Conservation (phyloP, 2,797 vertebrate species). For the Phataginus tricuspis region DNA sequence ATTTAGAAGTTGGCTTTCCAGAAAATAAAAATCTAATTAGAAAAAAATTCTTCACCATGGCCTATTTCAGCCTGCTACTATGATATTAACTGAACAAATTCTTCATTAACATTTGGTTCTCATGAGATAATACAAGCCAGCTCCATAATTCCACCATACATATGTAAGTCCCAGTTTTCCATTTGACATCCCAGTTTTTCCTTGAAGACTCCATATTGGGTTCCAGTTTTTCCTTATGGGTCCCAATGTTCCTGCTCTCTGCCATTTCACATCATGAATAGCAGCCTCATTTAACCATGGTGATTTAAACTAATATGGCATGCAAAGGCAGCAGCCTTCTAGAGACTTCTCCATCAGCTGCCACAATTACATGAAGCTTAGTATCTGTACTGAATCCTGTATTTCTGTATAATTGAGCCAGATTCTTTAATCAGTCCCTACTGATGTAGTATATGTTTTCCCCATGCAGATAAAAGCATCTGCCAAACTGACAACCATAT, state of each 20-base stretch:
- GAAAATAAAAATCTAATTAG: background rate
- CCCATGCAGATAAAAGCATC: background rate
- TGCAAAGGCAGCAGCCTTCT: background rate
- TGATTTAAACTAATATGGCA: background rate
- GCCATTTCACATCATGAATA: background rate
- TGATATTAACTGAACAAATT: background rate
- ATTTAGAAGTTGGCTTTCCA: background rate
- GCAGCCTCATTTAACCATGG: background rate
- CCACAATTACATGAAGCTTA: background rate
- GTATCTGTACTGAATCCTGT: background rate
- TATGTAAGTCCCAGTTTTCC: background rate
- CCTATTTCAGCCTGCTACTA: background rate
- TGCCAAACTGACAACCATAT: background rate
- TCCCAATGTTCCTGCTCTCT: background rate
- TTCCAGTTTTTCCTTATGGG: background rate
- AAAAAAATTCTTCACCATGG: background rate
- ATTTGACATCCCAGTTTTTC: background rate
- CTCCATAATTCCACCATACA: background rate
- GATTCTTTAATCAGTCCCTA: background rate
- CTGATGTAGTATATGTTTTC: background rate
- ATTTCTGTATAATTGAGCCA: background rate
- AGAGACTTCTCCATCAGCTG: background rate
- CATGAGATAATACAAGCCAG: background rate
- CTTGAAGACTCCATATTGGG: background rate
- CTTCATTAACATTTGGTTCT: background rate